Base-by-base conservation (phyloP, 2,888 invertebrate species). In the Drepana falcataria region DNA sequence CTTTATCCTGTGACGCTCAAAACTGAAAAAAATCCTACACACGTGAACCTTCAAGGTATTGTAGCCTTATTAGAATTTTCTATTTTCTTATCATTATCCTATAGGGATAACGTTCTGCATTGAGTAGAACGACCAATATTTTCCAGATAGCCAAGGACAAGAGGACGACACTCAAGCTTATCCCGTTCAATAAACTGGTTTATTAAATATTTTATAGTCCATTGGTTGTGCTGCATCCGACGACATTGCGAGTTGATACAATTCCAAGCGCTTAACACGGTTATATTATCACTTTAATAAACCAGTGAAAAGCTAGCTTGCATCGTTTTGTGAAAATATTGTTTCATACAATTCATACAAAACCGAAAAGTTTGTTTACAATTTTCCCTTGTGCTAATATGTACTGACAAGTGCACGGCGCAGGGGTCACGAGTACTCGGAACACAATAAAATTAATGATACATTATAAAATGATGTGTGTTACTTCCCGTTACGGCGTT, bases 111-210 rank as follows among this genome's bases (percentile, higher is more conserved):
- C 54, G 47, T 53, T 55, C 48, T 40, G 51, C 52, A 55, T 56
- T 59, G 55, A 63, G 58, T 56, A 21, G 21, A 21, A 21, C 21
- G 21, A 21, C 58, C 54, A 65, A 21, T 61, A 65, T 66, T 71
- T 71, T 71, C 71, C 53, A 66, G 68, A 67, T 69, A 70, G 59
- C 64, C 63, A 60, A 65, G 66, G 61, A 68, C 56, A 65, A 65
- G 71, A 68, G 69, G 65, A 65, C 69, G 73, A 73, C 67, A 69
- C 61, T 69, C 71, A 70, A 73, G 75, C 74, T 74, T 68, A 79
- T 79, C 79, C 75, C 76, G 81, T 79, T 78, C 73, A 77, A 79
- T 82, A 82, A 84, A 85, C 84, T 73, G 81, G 86, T 87, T 83
- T 82, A 81, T 80, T 77, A 80, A 86, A 85, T 83, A 81, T 85